Evolutionary conservation across 2,113 vertebrate genomes (phyloP), one percentile per base, ranked within the genome.

Genomic region (Columbina picui): DNA sequence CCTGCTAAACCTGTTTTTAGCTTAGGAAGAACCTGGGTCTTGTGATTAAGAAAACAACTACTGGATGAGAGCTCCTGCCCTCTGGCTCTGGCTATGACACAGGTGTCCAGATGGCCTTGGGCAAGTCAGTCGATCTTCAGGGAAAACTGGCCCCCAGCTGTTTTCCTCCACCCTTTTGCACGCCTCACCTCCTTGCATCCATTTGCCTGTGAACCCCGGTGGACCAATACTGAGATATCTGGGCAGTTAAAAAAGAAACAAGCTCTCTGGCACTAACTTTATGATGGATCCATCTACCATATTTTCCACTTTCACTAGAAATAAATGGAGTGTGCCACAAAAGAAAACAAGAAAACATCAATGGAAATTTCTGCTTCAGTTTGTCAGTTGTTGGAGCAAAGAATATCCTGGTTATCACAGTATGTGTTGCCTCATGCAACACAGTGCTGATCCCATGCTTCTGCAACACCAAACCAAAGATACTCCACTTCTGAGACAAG

Each of bases 381-480:
- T 55, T 60, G 18, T 21, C 19, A 7, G 11, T 11, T 86, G 36
- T 13, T 81, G 47, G 26, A 87, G 29, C 4, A 70, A 78, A 77
- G n/a, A 41, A 55, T 81, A 38, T 18, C 22, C 26, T 70, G 14
- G 4, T 55, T 89, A n/a, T 63, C n/a, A 34, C 11, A 52, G 13
- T 6, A 22, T 16, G 17, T 41, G 7, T 5, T 90, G 32, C 15
- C 43, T 88, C 15, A 7, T 16, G 12, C 1, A 11, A 57, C 59
- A n/a, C 10, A 53, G 9, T 17, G 53, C 14, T 81, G 43, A 78
- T 19, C 22, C 10, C 2, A 29, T 0, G 0, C 7, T 85, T 76
- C 22, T 74, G 49, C 45, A 69, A 55, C 6, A 75, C 11, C 16
- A 78, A 50, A 67, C 13, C 15, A 73, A 41, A 93, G 34, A 29